Base-by-base conservation (phyloP, 2,113 vertebrate genomes). In the Porphyrio hochstetteri region DNA sequence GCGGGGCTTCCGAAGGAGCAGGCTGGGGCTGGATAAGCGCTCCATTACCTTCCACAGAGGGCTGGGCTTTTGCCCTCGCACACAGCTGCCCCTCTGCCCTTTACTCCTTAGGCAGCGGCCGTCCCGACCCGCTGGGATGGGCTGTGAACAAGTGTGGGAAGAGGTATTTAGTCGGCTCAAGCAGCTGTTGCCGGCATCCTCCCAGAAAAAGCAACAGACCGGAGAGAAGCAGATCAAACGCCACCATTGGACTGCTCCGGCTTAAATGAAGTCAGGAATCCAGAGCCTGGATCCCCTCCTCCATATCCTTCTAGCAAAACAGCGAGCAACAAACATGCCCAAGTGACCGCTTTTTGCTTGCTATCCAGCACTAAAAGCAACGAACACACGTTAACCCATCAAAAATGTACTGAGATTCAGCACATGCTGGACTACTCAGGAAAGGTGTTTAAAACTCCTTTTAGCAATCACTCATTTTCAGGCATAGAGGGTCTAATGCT, bases 131-230 rank as follows among this genome's bases (percentile, higher is more conserved):
- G 1, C 56, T 33, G 77, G 42, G 64, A 60, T 2, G 10, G 38
- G 56, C 52, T 81, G 46, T 6, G 68, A 78, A 48, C 80, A 91
- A 93, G 42, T 7, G 52, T 40, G 83, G 83, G 77, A 92, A 91
- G 53, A 0, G 0, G 29, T 38, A 75, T 36, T 89, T 24, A 67
- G 23, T 6, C 28, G 1, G 86, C 77, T 91, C 48, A 31, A 84
- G 74, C 89, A 93, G 91, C 86, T 92, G 93, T 3, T 60, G 65
- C 53, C 5, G 7, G 77, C 77, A 82, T 44, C 44, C 61, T 71
- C 72, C 65, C 92, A 84, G 76, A 33, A 93, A 90, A 93, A 93
- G 64, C 75, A 93, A 82, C 68, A 78, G 88, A 13, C 16, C 44
- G 65, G 29, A 89, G 48, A 72, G 65, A 91, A 60, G 83, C 53